Conservation (phyloP, 2,797 vertebrate genomes). For the Caiman crocodilus region DNA sequence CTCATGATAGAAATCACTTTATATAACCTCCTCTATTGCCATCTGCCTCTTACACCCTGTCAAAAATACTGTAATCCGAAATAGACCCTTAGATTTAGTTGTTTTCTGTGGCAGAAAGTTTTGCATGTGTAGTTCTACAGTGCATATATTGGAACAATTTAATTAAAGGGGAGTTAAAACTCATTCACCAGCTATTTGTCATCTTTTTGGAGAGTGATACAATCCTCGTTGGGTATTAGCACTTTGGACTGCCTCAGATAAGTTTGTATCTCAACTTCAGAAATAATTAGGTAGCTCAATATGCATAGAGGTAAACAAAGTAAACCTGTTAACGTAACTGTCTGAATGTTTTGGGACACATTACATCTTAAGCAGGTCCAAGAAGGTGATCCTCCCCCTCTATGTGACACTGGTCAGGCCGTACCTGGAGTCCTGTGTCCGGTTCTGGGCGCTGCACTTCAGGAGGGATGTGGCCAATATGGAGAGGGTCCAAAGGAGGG, state of each 20-base stretch:
- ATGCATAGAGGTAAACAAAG: no score
- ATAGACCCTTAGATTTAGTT: neutral
- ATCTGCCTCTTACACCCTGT: neutral
- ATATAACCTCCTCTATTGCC: neutral
- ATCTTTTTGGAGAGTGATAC: neutral
- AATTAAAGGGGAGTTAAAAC: rapidly evolving
- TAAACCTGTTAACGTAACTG: no score
- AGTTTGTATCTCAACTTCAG: neutral
- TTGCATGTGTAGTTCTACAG: neutral
- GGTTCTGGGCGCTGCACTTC: no score
- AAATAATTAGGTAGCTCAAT: no score
- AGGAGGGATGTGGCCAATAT: no score
- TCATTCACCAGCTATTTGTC: rapidly evolving
- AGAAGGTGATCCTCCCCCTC: no score
- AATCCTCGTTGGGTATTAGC: neutral
- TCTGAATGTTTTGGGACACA: no score
- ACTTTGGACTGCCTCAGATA: neutral
- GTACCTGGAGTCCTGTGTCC: no score
- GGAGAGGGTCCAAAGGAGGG: no score
- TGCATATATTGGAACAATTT: neutral
- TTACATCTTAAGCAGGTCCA: no score
- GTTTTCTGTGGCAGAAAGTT: neutral
- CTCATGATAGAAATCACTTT: neutral
- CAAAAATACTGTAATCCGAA: neutral
- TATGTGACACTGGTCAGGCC: no score